phyloP scores from a whole-genome alignment of 1,140 invertebrate genomes.

The Stenopsyche tienmushanensis region DNA sequence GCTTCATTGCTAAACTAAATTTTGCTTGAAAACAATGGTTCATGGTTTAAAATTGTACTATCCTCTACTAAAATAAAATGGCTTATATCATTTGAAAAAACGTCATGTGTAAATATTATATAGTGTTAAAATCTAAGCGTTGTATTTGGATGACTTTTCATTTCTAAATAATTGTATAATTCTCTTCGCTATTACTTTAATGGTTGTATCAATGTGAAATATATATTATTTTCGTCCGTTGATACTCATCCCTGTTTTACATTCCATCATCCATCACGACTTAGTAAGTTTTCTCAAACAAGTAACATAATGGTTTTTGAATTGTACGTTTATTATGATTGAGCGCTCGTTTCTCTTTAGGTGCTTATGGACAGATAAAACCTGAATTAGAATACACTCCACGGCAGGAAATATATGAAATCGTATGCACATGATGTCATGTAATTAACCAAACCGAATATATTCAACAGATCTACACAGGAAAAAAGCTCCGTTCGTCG shows the following conservation, averaged over 20 bases:
- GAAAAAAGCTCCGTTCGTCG: neutral
- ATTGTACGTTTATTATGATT: conserved; percentile 34
- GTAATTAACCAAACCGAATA: neutral
- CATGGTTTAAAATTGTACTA: no score
- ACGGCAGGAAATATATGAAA: neutral
- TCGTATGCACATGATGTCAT: neutral
- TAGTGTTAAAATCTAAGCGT: no score
- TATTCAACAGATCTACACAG: neutral
- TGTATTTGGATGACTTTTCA: no score
- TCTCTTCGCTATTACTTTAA: no score
- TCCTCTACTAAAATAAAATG: no score
- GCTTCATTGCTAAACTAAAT: no score
- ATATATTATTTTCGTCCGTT: no score
- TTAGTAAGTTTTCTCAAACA: conserved; percentile 23
- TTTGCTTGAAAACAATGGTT: no score
- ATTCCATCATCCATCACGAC: conserved; percentile 24
- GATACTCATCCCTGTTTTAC: conserved; percentile 7
- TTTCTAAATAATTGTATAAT: no score
- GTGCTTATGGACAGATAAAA: conserved; percentile 18
- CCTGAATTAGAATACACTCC: conserved; percentile 1
- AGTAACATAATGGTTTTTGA: conserved; percentile 22
- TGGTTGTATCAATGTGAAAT: no score
- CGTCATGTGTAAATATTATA: no score
- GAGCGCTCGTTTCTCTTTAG: conserved; percentile 18
- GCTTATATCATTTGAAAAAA: no score